Base-by-base conservation (phyloP, 1,140 invertebrate genomes). In the Magallana angulata region DNA sequence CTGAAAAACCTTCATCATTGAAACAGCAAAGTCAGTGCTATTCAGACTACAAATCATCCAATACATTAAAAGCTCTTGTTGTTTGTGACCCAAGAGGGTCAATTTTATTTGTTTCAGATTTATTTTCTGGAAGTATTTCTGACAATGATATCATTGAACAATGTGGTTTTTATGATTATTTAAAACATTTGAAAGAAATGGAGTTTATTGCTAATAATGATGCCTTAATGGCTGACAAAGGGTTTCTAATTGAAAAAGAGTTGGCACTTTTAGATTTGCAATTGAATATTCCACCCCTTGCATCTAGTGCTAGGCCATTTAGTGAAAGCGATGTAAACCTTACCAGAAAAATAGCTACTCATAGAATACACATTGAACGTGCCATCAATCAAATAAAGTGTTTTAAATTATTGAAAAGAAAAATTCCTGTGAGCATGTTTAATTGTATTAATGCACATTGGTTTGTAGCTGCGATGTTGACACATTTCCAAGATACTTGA, bases 221-320 rank as follows among this genome's bases (percentile, higher is more conserved):
- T 30, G n/a, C 81, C 8, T 56, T 82, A 57, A 82, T 82, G 81
- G 56, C 81, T 11, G 81, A 82, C 18, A 83, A 87, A 85, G 85
- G 88, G 1, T 90, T 71, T 11, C 7, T 83, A 64, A 90, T 90
- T n/a, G 48, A 89, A 18, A 62, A 85, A 16, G 87, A 90, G 8
- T 59, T 89, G 18, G 30, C 30, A 12, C 80, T 86, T 83, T 9
- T 85, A 12, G 88, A 83, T 57, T 64, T 90, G 16, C 1, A 56
- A n/a, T 62, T 89, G 24, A 87, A 85, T 82, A 87, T 89, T n/a
- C 84, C 62, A 48, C 88, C 64, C n/a, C 88, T 89, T 85, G 82
- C 85, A 60, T 18, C 57, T 16, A 59, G 62, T 30, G 24, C 7
- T 48, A 9, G 11, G 48, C 85, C 81, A 57, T 85, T 85, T 71